Conservation (phyloP, 2,113 vertebrate genomes). For the Oreocharis arfaki region DNA sequence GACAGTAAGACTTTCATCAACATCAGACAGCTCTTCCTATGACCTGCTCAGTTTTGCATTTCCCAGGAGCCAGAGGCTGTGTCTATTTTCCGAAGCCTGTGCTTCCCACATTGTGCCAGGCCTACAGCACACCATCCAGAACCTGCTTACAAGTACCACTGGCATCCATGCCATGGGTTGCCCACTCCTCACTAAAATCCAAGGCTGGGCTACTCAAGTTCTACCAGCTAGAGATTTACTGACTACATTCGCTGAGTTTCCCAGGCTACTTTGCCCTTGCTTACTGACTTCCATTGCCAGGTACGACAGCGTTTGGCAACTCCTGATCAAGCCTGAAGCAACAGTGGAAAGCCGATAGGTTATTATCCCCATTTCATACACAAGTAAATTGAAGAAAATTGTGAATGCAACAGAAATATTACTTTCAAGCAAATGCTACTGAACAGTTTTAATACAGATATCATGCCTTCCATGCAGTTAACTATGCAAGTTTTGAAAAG, state of each 20-base stretch:
- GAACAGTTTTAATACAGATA: background rate
- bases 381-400: background rate
- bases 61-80: background rate
- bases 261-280: background rate
- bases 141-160: background rate
- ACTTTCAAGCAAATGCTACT: background rate
- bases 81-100: background rate
- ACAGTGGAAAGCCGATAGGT: background rate
- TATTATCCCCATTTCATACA: background rate
- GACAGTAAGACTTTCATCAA: background rate
- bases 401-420: background rate
- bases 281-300: background rate
- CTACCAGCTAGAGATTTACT: background rate
- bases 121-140: background rate
- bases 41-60: background rate
- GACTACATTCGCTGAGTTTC: background rate
- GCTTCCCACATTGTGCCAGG: rapidly evolving
- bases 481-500: background rate
- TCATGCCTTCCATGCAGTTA: background rate
- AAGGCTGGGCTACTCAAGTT: background rate
- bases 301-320: background rate
- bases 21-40: background rate
- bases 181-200: background rate
- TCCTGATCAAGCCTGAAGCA: background rate
- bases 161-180: background rate